Evolutionary conservation across 2,797 vertebrate genomes (phyloP).

Genomic region (Lagodon rhomboides): DNA sequence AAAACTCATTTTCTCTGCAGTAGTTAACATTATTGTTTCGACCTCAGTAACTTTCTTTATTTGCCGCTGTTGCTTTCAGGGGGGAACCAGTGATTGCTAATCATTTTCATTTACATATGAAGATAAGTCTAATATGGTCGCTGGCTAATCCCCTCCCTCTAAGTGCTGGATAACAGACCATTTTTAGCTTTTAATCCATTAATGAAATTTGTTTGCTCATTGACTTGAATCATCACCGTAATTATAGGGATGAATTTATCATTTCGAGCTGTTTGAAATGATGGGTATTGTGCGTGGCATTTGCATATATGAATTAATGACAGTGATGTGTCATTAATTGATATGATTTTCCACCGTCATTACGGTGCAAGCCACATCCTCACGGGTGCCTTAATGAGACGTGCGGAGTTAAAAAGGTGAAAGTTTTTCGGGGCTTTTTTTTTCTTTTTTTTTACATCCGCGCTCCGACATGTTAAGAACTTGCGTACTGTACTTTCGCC

Average conservation of each 20-base stretch:
- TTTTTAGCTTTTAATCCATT: slow-evolving; percentile 89
- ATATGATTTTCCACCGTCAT: slow-evolving; percentile 81
- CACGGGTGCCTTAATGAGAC: slow-evolving; percentile 56
- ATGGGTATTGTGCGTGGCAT: slow-evolving; percentile 80
- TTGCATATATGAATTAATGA: slow-evolving; percentile 86
- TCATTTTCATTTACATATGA: slow-evolving; percentile 86
- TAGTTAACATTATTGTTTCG: slow-evolving; percentile 81
- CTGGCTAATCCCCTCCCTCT: slow-evolving; percentile 85
- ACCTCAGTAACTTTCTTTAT: slow-evolving; percentile 83
- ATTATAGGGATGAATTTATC: slow-evolving; percentile 86
- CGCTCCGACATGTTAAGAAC: slow-evolving; percentile 26
- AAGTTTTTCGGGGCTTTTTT: slow-evolving; percentile 3
- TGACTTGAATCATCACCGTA: slow-evolving; percentile 88
- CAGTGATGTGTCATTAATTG: slow-evolving; percentile 87
- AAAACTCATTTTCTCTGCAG: slow-evolving; percentile 75
- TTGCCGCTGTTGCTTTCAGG: slow-evolving; percentile 80
- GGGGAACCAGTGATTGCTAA: slow-evolving; percentile 83
- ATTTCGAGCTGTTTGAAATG: slow-evolving; percentile 84
- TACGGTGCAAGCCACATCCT: slow-evolving; percentile 70
- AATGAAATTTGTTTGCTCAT: slow-evolving; percentile 90
- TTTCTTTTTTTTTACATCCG: background rate
- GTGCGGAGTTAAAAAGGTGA: slow-evolving; percentile 52
- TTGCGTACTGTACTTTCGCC: slow-evolving; percentile 15
- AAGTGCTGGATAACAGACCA: slow-evolving; percentile 85
- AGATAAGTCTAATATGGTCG: slow-evolving; percentile 87